These are phyloP conservation scores for Acanthococcus lagerstroemiae DNA, from an alignment of 2,888 invertebrate species.

Conservation along the genomic window DNA sequence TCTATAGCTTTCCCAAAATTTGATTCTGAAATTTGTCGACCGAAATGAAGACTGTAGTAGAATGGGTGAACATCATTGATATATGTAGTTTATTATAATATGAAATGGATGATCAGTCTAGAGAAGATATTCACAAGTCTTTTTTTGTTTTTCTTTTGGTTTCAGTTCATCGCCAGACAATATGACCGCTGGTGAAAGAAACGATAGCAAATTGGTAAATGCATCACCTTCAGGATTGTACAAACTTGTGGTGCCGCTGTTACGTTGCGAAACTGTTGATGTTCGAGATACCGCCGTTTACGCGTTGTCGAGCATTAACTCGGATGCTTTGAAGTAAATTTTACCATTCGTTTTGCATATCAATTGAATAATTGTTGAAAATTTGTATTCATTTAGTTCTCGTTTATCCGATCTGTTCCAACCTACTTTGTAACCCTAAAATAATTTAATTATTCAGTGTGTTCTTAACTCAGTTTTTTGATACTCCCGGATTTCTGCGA, in stretches of 20 bases:
- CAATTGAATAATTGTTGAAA: neutral
- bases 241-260: constrained; percentile 81
- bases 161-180: constrained; percentile 73
- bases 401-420: too few relatives aligned
- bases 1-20: too few relatives aligned
- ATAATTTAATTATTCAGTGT: too few relatives aligned
- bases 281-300: constrained; percentile 88
- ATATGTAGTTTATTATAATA: too few relatives aligned
- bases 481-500: too few relatives aligned
- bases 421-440: too few relatives aligned
- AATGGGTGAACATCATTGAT: too few relatives aligned
- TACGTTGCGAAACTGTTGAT: constrained; percentile 75
- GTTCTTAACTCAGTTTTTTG: neutral
- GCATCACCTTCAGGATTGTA: constrained; percentile 79
- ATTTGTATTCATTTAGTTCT: too few relatives aligned
- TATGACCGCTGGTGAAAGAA: constrained; percentile 56
- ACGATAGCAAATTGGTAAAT: constrained; percentile 61
- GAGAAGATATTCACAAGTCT: too few relatives aligned
- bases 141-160: neutral
- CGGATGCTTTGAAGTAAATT: constrained; percentile 80
- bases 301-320: constrained; percentile 90
- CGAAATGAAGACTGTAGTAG: too few relatives aligned
- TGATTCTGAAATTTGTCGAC: too few relatives aligned
- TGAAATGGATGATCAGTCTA: too few relatives aligned
- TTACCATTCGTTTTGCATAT: neutral